Evolutionary conservation across 2,888 invertebrate species (phyloP).

Genomic region (Tetragonula carbonaria): DNA sequence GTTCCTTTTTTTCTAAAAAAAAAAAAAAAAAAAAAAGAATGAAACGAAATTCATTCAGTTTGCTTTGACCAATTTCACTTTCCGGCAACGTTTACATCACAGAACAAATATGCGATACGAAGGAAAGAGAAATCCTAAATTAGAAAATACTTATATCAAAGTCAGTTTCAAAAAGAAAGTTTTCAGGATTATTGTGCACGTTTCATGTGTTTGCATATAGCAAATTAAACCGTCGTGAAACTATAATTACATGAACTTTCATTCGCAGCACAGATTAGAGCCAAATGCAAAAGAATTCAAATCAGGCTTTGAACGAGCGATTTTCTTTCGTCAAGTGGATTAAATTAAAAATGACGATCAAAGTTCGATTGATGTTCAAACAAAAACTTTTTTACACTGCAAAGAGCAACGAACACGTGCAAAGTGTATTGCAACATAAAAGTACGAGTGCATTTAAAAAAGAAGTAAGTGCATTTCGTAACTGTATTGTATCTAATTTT

Average conservation of each 20-base stretch:
- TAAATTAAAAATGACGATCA: neutral
- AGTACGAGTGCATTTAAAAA: neutral
- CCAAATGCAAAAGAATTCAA: neutral
- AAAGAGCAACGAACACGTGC: neutral
- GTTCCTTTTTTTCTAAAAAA: neutral
- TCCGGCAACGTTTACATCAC: constrained; percentile 14
- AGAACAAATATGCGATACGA: constrained; percentile 22
- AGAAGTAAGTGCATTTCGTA: neutral
- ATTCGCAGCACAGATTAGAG: too few relatives aligned
- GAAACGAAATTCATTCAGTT: neutral
- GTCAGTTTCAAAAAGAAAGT: constrained; percentile 11
- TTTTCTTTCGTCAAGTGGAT: neutral
- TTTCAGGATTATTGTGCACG: neutral
- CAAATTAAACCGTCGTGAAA: neutral
- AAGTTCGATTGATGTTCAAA: neutral
- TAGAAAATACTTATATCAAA: constrained; percentile 14
- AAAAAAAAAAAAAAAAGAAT: neutral
- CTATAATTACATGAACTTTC: neutral
- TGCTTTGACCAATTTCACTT: constrained; percentile 31
- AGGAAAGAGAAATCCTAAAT: constrained; percentile 48
- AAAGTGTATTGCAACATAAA: neutral
- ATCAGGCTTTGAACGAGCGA: neutral
- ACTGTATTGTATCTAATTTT: constrained; percentile 11
- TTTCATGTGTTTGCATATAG: neutral
- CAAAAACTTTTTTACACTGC: neutral